Conservation (phyloP, 2,888 invertebrate species). For the Limnephilus auricula region DNA sequence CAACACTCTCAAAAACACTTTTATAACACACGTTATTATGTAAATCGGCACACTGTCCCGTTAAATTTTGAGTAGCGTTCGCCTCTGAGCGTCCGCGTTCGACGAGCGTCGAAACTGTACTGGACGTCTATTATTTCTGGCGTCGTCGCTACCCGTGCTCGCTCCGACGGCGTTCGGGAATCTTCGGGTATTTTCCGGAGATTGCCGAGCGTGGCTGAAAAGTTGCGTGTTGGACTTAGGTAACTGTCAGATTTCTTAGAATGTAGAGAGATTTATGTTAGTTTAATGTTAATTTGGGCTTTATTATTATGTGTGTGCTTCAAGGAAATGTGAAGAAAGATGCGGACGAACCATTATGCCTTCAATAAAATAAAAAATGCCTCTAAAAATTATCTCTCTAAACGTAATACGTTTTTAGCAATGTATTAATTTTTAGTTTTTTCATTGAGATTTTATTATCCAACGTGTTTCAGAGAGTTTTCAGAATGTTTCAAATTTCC, state of each 20-base stretch:
- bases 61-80: background rate
- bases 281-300: slow-evolving; percentile 14
- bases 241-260: slow-evolving; percentile 11
- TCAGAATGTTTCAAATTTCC: too few relatives aligned
- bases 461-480: too few relatives aligned
- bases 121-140: slow-evolving; percentile 10
- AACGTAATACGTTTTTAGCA: background rate
- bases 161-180: slow-evolving; percentile 6
- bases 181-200: background rate
- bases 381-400: background rate
- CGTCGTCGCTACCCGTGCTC: slow-evolving; percentile 3
- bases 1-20: slow-evolving; percentile 23
- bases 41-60: slow-evolving; percentile 5
- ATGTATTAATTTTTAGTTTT: background rate
- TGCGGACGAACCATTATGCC: background rate
- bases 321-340: background rate
- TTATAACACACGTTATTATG: slow-evolving; percentile 19
- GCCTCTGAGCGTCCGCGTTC: background rate
- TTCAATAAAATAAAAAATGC: background rate
- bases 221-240: slow-evolving; percentile 12
- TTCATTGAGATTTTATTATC: background rate
- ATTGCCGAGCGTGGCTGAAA: background rate
- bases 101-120: slow-evolving; percentile 20
- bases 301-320: slow-evolving; percentile 35
- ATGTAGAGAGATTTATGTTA: slow-evolving; percentile 12